Evolutionary conservation across 2,113 vertebrate genomes (phyloP).

Genomic region (Carollia perspicillata): DNA sequence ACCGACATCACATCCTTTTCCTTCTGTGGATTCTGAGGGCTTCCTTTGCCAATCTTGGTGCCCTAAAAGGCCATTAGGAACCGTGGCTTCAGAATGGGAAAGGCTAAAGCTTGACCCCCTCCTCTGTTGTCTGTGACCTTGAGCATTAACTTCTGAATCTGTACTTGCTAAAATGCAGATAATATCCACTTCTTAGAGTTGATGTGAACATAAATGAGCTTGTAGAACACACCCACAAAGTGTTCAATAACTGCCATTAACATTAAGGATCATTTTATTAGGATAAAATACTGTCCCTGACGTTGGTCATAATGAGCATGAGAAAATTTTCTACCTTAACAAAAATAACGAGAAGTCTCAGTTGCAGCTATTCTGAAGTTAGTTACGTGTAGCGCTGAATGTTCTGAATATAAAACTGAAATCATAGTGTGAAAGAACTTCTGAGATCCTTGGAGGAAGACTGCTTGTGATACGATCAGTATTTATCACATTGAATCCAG

Average conservation of each 20-base stretch:
- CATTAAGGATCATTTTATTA: background rate
- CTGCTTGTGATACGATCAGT: background rate
- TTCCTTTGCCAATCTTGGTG: background rate
- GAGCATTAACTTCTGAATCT: conserved; percentile 7
- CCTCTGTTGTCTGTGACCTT: background rate
- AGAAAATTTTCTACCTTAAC: background rate
- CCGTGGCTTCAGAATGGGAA: background rate
- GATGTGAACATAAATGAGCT: background rate
- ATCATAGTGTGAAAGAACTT: background rate
- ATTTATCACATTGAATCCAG: background rate
- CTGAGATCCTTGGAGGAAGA: background rate
- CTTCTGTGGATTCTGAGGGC: background rate
- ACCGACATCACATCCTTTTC: background rate
- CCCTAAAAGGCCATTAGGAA: background rate
- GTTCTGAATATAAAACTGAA: background rate
- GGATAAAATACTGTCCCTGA: background rate
- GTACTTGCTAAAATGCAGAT: background rate
- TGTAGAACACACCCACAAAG: background rate
- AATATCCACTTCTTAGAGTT: background rate
- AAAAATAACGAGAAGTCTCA: background rate
- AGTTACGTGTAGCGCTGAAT: background rate
- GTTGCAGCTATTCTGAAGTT: background rate
- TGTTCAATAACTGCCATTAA: background rate
- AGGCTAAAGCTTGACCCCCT: background rate
- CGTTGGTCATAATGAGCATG: background rate